Conservation (phyloP, 1,140 invertebrate species). For the Drosophila kikkawai region DNA sequence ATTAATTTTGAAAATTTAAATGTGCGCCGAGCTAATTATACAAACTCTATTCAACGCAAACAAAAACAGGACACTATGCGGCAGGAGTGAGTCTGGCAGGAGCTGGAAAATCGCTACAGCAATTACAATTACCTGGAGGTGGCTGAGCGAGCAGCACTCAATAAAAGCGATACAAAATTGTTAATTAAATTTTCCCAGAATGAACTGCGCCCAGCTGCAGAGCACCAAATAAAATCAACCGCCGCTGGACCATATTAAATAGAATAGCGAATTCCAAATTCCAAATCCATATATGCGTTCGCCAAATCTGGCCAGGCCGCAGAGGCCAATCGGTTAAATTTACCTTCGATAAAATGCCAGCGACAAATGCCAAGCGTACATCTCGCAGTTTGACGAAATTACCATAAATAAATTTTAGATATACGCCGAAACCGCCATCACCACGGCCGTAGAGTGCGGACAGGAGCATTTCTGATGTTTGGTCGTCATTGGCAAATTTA, state of each 20-base stretch:
- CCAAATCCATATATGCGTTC: constrained; percentile 13
- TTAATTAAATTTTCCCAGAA: constrained; percentile 68
- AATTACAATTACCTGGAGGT: constrained; percentile 52
- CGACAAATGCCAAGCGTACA: constrained; percentile 21
- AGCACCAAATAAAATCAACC: constrained; percentile 55
- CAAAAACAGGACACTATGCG: constrained; percentile 13
- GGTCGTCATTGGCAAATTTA: constrained; percentile 51
- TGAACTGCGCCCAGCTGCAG: constrained; percentile 29
- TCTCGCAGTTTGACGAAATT: constrained; percentile 64
- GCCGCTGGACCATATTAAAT: constrained; percentile 39
- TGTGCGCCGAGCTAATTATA: constrained; percentile 69
- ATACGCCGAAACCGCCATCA: neutral
- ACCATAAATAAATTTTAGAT: constrained; percentile 74
- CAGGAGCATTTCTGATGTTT: constrained; percentile 23
- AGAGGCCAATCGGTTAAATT: constrained; percentile 69
- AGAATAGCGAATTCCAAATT: constrained; percentile 38
- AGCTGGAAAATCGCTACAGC: neutral
- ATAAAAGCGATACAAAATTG: constrained; percentile 64
- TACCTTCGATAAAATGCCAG: constrained; percentile 70
- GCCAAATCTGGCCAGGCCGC: constrained; percentile 50
- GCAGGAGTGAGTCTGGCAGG: neutral
- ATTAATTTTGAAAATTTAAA: constrained; percentile 79
- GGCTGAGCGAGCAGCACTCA: constrained; percentile 42
- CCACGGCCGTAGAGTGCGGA: constrained; percentile 6
- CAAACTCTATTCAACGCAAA: constrained; percentile 63